A percentile compares a stretch with the other conserved stretches of the same genome.
Evolutionary conservation across 2,888 invertebrate genomes (phyloP).

Genomic region (Autographa pulchrina): DNA sequence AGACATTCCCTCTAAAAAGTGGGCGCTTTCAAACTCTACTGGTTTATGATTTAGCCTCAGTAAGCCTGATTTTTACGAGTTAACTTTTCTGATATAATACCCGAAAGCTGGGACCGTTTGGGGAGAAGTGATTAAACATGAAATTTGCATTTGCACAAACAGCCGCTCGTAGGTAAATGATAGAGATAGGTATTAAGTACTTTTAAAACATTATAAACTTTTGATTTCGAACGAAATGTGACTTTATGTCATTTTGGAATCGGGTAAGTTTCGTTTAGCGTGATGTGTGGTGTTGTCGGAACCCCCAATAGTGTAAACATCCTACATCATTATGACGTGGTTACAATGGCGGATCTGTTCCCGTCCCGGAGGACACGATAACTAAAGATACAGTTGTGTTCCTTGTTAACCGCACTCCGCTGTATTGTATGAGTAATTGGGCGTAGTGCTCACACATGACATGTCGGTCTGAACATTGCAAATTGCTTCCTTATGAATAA

Average conservation of each 20-base stretch:
- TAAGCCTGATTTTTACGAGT: constrained; percentile 80
- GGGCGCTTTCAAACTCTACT: constrained; percentile 69
- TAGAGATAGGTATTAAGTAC: constrained; percentile 64
- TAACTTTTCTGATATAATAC: constrained; percentile 80
- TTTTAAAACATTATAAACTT: constrained; percentile 65
- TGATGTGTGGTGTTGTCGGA: constrained; percentile 26
- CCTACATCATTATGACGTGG: constrained; percentile 46
- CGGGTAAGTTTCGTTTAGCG: constrained; percentile 51
- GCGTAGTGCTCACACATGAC: constrained; percentile 61
- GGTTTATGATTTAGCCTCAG: constrained; percentile 76
- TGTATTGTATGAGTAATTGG: constrained; percentile 64
- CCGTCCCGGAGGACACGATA: constrained; percentile 43
- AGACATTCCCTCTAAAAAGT: constrained; percentile 74
- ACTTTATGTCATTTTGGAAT: constrained; percentile 31
- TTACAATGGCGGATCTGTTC: constrained; percentile 55
- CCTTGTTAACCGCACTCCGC: constrained; percentile 52
- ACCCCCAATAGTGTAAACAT: constrained; percentile 34
- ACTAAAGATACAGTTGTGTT: constrained; percentile 54
- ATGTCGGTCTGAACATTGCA: constrained; percentile 57
- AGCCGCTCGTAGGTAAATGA: constrained; percentile 66
- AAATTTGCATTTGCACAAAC: constrained; percentile 76
- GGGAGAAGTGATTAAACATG: constrained; percentile 74
- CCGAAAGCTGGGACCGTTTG: constrained; percentile 64
- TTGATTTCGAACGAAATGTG: constrained; percentile 58
- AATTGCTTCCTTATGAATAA: constrained; percentile 65